Evolutionary conservation across 2,888 invertebrate genomes (phyloP), one percentile per base, ranked within the genome.

Genomic region (Antheraea assamensis): DNA sequence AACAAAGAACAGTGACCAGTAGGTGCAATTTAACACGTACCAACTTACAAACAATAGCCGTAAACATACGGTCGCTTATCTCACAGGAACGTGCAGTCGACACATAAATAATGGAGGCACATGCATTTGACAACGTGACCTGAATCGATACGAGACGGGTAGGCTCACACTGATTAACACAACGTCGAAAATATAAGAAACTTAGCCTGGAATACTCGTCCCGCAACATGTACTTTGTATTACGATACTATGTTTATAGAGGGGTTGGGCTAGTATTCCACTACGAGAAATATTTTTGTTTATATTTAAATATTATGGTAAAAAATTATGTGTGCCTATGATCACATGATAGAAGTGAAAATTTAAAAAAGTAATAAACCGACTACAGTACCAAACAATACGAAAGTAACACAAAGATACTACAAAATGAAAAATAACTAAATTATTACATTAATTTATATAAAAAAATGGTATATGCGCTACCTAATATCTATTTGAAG

Each of bases 121-220:
- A 74, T 80, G 81, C 82, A 83, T 75, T 78, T 77, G 80, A 80
- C 82, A 85, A 87, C 85, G 85, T 88, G 90, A 88, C 85, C 83
- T 78, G 82, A 87, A 88, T 91, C 83, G 78, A 88, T 83, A 85
- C 88, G 88, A 87, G 86, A 87, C 84, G 76, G 77, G 79, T 81
- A 76, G n/a, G 75, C 74, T 75, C 75, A 71, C 74, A 74, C 75
- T 74, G 77, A 82, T 78, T 78, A 79, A 76, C 78, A 76, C 74
- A 74, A 49, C 75, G 70, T 73, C 76, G 75, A 77, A 83, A 78
- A 75, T 74, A 66, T 58, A 42, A 55, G 66, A 66, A 74, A 72
- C 27, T 52, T 71, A 49, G 75, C 30, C 61, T 30, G 30, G 61
- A 64, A 64, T 30, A 27, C 30, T 17, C 1, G 30, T 30, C 19